Evolutionary conservation across 1,140 invertebrate species (phyloP), one percentile per base, ranked within the genome.

Genomic region (Sipha flava): DNA sequence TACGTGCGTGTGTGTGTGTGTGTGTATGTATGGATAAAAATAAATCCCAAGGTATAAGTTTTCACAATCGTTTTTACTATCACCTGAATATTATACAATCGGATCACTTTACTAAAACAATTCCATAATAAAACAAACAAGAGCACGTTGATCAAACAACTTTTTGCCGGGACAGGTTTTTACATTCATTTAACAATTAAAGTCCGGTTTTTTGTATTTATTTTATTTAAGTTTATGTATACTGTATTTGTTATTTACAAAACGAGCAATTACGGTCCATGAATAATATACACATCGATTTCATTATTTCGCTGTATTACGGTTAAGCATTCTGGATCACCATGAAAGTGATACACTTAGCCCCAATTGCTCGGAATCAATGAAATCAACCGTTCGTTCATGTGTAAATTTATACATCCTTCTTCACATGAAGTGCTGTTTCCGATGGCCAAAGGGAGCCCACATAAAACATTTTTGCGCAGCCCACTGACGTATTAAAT

Each of bases 61-160:
- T 64, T 64, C 62, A 64, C 34, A 64, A 64, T 66, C 62, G 34
- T 23, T 66, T 66, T 66, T 47, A 70, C 66, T 43, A 18, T 49
- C 70, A 73, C 73, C 52, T 59, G 21, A 7, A 77, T 59, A 59
- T 77, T 59, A 77, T 77, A 77, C 34, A 77, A 77, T 77, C 52
- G 16, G 73, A 77, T 77, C 52, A 77, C 34, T 77, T 54, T 37
- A 0, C 34, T 40, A 4, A 59, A 43, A 77, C 52, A 40, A 59
- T 77, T 26, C 49, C 73, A 77, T 57, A 57, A 26, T 21, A 54
- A 23, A 54, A 54, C 0, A 72, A n/a, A 47, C 43, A 26, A 26
- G 68, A 72, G n/a, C 1, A 49, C 47, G 54, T 73, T 31, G 47
- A 73, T 73, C 70, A 54, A 75, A 77, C 73, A 31, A 40, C 52